Conservation (phyloP, 2,113 vertebrate species). For the Buteo buteo region DNA sequence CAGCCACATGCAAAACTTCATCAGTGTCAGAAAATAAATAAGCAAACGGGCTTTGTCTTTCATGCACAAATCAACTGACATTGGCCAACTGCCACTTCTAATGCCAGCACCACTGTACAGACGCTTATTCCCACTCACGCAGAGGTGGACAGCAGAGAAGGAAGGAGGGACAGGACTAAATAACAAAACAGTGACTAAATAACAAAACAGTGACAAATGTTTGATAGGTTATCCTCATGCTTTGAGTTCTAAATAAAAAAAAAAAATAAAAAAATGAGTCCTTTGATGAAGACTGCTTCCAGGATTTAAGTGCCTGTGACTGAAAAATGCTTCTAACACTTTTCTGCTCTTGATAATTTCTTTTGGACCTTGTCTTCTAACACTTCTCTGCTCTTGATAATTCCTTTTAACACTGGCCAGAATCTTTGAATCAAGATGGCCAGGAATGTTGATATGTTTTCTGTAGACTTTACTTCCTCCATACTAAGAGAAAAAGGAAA, state of each 20-base stretch:
- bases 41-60: conserved; percentile 11
- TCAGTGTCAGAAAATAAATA: conserved; percentile 51
- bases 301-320: not conserved
- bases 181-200: not conserved
- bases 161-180: not conserved
- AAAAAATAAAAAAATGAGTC: not conserved
- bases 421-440: not conserved
- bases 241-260: not conserved
- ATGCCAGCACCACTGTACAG: not conserved
- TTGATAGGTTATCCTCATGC: not conserved
- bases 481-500: not conserved
- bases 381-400: not conserved
- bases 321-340: not conserved
- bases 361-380: not conserved
- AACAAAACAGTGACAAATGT: not conserved
- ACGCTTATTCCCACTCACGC: not conserved
- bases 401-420: not conserved
- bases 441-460: not conserved
- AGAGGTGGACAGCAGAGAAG: not conserved
- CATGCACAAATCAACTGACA: not conserved
- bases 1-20: conserved; percentile 37
- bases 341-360: not conserved
- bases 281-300: not conserved
- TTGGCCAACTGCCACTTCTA: not conserved
- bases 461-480: not conserved